phyloP scores from a whole-genome alignment of 2,888 invertebrate species.

The Cerastis leucographa region DNA sequence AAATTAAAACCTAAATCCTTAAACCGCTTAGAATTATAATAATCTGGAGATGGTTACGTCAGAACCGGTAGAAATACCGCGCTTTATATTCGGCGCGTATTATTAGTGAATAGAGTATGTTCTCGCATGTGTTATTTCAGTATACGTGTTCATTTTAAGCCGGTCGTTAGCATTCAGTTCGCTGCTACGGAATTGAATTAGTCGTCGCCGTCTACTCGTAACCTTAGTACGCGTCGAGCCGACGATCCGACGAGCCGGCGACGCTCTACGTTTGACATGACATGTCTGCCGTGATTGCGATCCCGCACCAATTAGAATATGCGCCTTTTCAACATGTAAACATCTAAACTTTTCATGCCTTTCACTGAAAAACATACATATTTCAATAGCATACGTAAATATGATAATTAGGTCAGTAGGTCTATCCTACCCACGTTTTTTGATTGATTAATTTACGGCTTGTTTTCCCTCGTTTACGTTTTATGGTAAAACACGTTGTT shows the following conservation, averaged over 20 bases:
- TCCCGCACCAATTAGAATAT: constrained; percentile 64
- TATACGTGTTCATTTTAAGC: constrained; percentile 73
- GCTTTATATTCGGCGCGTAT: constrained; percentile 59
- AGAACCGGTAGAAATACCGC: constrained; percentile 42
- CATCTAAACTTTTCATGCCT: constrained; percentile 26
- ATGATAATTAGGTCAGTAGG: constrained; percentile 64
- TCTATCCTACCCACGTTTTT: constrained; percentile 48
- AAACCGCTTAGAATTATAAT: constrained; percentile 48
- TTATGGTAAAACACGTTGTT: constrained; percentile 19
- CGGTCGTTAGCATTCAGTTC: constrained; percentile 77
- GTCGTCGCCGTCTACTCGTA: constrained; percentile 70
- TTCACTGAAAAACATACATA: constrained; percentile 31
- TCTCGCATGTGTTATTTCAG: constrained; percentile 69
- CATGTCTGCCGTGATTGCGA: constrained; percentile 67
- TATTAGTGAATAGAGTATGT: constrained; percentile 65
- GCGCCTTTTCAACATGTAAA: constrained; percentile 44
- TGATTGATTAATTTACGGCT: constrained; percentile 57
- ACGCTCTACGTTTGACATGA: constrained; percentile 63
- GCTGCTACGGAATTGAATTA: constrained; percentile 76
- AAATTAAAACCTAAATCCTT: constrained; percentile 50
- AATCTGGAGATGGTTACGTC: constrained; percentile 34
- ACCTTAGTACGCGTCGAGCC: constrained; percentile 66
- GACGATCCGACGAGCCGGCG: constrained; percentile 44
- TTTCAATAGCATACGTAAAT: constrained; percentile 40
- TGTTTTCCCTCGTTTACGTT: constrained; percentile 33